phyloP scores from a whole-genome alignment of 2,797 vertebrate species.

The Channa striata region DNA sequence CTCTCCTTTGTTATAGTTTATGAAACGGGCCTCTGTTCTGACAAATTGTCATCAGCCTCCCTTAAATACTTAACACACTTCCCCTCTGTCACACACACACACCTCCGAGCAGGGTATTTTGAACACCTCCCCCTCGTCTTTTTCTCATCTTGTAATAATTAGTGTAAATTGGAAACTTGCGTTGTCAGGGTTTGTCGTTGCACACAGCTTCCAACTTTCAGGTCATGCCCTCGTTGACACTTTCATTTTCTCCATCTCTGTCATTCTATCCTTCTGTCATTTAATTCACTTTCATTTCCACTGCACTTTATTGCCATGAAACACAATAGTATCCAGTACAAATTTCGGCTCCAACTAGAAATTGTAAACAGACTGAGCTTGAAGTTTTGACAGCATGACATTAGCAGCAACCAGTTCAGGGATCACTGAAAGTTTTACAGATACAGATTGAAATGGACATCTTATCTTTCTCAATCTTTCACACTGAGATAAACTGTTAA shows the following conservation, averaged over 20 bases:
- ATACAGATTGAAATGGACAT: not conserved
- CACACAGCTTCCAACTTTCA: constrained; percentile 52
- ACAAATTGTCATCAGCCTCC: constrained; percentile 37
- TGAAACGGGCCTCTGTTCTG: constrained; percentile 26
- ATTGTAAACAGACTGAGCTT: constrained; percentile 40
- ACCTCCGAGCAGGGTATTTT: constrained; percentile 6
- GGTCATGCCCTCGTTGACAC: constrained; percentile 48
- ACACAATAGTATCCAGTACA: constrained; percentile 2
- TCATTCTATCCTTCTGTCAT: constrained; percentile 36
- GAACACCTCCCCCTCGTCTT: not conserved
- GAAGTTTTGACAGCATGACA: constrained; percentile 8
- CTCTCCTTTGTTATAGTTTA: constrained; percentile 20
- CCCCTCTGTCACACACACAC: constrained; percentile 13
- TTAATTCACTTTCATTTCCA: constrained; percentile 44
- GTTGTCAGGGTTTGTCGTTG: constrained; percentile 49
- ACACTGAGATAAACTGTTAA: not conserved
- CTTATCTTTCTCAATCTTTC: not conserved
- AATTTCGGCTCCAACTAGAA: constrained; percentile 21
- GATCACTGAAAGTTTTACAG: not conserved
- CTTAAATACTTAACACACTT: constrained; percentile 35
- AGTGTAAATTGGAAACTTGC: constrained; percentile 62
- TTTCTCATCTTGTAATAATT: constrained; percentile 67
- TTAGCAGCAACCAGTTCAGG: constrained; percentile 7
- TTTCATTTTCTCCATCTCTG: constrained; percentile 43
- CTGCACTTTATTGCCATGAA: constrained; percentile 15